phyloP scores from a whole-genome alignment of 2,888 invertebrate genomes.

The Athalia rosae region DNA sequence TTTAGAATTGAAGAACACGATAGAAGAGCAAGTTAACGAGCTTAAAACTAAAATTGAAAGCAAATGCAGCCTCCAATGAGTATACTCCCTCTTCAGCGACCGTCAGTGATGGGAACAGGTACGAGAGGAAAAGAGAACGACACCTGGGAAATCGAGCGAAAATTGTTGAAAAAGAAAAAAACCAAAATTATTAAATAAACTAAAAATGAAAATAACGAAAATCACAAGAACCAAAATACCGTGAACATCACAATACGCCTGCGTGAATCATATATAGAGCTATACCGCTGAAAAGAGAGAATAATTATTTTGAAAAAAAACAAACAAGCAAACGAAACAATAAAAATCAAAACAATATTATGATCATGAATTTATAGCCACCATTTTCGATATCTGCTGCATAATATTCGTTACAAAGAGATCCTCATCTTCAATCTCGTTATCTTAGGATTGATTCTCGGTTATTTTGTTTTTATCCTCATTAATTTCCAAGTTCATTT shows the following conservation, averaged over 20 bases:
- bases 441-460: neutral
- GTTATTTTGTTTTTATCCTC: neutral
- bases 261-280: neutral
- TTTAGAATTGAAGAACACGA: constrained; percentile 97
- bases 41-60: constrained; percentile 97
- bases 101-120: constrained; percentile 46
- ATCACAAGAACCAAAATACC: constrained; percentile 58
- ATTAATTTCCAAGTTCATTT: neutral
- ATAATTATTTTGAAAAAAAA: constrained; percentile 10
- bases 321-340: neutral
- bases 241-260: neutral
- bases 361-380: neutral
- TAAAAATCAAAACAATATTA: neutral
- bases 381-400: neutral
- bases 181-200: neutral
- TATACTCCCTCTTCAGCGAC: constrained; percentile 65
- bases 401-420: neutral
- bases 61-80: constrained; percentile 97
- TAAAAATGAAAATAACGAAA: constrained; percentile 50
- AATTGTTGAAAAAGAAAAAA: neutral
- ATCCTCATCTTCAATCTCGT: neutral
- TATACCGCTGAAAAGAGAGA: neutral
- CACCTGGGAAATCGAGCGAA: neutral
- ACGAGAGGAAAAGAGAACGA: neutral
- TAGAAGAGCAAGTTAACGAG: constrained; percentile 98